phyloP scores from a whole-genome alignment of 2,797 vertebrate species.

The Aythya fuligula region DNA sequence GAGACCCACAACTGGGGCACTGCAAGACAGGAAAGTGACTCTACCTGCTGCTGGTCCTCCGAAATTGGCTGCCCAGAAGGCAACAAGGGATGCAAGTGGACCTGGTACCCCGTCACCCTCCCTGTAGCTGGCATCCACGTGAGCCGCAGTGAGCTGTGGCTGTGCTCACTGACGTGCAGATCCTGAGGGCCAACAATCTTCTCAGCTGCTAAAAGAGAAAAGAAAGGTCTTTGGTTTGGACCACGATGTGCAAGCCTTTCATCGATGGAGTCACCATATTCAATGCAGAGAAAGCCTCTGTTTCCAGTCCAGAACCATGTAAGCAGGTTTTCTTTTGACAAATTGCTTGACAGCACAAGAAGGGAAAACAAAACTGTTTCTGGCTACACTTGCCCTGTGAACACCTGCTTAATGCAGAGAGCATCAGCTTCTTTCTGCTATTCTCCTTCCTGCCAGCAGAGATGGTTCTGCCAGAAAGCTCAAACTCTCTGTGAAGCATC shows the following conservation, averaged over 20 bases:
- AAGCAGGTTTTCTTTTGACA: not conserved
- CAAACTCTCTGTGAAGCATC: not conserved
- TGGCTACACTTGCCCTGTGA: not conserved
- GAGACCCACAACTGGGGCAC: rapidly evolving
- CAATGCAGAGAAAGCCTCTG: not conserved
- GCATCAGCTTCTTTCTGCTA: not conserved
- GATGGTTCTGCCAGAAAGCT: not conserved
- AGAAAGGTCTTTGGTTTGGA: not conserved
- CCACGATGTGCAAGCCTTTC: not conserved
- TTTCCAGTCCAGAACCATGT: not conserved
- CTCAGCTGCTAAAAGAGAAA: constrained; percentile 67
- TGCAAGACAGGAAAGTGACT: rapidly evolving
- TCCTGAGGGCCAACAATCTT: constrained; percentile 83
- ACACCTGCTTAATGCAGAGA: not conserved
- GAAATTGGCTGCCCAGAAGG: constrained; percentile 64
- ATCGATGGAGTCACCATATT: rapidly evolving
- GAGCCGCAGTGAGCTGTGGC: constrained; percentile 85
- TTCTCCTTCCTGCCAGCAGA: not conserved
- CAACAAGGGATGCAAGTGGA: constrained; percentile 78
- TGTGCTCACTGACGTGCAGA: constrained; percentile 81
- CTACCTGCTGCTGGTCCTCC: constrained; percentile 81
- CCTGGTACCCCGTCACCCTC: constrained; percentile 82
- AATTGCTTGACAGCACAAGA: not conserved
- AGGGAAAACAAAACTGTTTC: not conserved
- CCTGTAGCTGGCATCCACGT: constrained; percentile 88